A percentile compares a stretch with the other conserved stretches of the same genome.
phyloP scores from a whole-genome alignment of 2,113 vertebrate species.

The Benitochromis conjunctus region DNA sequence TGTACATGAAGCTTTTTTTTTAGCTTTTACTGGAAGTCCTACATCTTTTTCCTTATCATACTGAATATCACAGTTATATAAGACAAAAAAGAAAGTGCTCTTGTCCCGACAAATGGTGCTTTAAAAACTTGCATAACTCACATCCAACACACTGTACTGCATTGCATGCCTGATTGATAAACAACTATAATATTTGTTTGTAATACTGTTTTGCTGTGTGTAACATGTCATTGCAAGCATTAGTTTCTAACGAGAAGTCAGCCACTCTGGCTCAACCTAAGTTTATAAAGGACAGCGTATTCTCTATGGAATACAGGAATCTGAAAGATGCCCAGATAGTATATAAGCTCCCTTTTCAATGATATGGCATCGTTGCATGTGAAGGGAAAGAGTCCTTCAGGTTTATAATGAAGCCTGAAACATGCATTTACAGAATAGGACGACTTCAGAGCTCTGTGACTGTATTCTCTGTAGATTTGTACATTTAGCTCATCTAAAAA shows the following conservation, averaged over 20 bases:
- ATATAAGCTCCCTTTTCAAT: not conserved
- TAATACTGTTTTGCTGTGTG: not conserved
- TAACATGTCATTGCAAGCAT: not conserved
- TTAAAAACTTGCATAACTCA: not conserved
- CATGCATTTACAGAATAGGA: not conserved
- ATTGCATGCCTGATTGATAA: not conserved
- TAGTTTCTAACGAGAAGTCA: not conserved
- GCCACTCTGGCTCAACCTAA: not conserved
- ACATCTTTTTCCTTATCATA: not conserved
- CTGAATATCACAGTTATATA: not conserved
- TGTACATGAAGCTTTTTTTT: not conserved
- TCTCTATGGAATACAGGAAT: not conserved
- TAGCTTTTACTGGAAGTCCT: not conserved
- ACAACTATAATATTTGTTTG: not conserved
- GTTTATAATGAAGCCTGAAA: not conserved
- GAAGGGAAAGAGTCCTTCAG: not conserved
- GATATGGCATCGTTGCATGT: not conserved
- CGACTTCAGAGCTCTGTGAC: not conserved
- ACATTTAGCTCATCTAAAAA: conserved; percentile 60
- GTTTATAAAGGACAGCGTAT: not conserved
- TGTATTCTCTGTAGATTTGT: conserved; percentile 19
- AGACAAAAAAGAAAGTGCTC: not conserved
- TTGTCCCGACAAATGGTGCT: not conserved
- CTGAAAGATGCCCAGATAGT: not conserved
- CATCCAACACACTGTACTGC: not conserved